These are phyloP conservation scores for Micrasema longulum DNA, from an alignment of 1,140 invertebrate species.

Conservation along the genomic window DNA sequence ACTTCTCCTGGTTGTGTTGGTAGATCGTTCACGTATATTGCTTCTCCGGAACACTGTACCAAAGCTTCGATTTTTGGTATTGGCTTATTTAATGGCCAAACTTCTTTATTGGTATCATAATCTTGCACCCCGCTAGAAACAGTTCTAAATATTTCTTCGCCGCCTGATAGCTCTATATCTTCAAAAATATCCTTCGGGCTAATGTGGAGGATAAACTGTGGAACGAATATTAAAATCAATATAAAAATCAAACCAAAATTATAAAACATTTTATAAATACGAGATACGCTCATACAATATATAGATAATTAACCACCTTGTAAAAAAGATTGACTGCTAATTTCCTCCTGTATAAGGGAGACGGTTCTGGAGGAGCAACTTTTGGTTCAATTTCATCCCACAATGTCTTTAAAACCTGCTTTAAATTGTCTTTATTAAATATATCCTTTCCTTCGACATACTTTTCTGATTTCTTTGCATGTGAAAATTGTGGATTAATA, in stretches of 20 bases:
- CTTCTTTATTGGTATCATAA: slow-evolving; percentile 74
- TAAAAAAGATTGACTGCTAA: slow-evolving; percentile 77
- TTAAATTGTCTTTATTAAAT: slow-evolving; percentile 66
- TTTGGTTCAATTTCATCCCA: slow-evolving; percentile 74
- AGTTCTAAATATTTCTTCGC: slow-evolving; percentile 67
- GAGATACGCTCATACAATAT: too few relatives aligned
- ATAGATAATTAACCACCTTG: too few relatives aligned
- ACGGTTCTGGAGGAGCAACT: slow-evolving; percentile 72
- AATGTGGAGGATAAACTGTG: slow-evolving; percentile 68
- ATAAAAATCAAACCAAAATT: too few relatives aligned
- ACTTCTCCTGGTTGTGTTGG: slow-evolving; percentile 70
- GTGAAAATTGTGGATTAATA: slow-evolving; percentile 76
- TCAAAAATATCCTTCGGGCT: slow-evolving; percentile 64
- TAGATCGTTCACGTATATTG: slow-evolving; percentile 74
- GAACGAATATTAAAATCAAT: too few relatives aligned
- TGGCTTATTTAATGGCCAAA: slow-evolving; percentile 82
- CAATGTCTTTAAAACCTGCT: slow-evolving; percentile 70
- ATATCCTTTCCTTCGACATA: slow-evolving; percentile 70
- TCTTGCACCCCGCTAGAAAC: slow-evolving; percentile 75
- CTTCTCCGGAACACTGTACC: slow-evolving; percentile 72
- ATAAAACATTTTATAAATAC: too few relatives aligned
- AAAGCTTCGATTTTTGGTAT: slow-evolving; percentile 77
- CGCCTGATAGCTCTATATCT: slow-evolving; percentile 66
- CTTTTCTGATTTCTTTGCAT: slow-evolving; percentile 76
- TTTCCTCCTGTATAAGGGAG: slow-evolving; percentile 74